phyloP scores from a whole-genome alignment of 2,888 invertebrate species.

The Parnassius orleans region DNA sequence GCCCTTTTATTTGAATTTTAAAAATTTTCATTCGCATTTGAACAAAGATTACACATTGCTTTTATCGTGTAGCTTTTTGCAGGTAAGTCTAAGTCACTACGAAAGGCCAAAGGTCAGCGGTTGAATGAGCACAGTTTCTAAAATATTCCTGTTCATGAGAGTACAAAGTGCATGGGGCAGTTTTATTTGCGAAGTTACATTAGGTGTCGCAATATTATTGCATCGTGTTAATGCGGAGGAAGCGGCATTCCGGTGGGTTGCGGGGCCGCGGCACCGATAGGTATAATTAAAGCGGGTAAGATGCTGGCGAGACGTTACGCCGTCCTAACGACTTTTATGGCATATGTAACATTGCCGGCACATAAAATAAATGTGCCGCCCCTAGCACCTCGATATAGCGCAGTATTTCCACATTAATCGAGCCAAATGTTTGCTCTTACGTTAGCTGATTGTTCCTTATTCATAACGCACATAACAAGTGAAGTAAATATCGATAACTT shows the following conservation, averaged over 20 bases:
- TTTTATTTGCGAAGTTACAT: constrained; percentile 48
- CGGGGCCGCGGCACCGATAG: constrained; percentile 50
- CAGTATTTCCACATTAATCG: constrained; percentile 74
- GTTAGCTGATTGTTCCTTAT: constrained; percentile 60
- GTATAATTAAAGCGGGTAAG: constrained; percentile 78
- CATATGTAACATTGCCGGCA: constrained; percentile 80
- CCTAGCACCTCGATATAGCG: constrained; percentile 68
- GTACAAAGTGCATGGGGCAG: constrained; percentile 20
- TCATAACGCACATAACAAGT: constrained; percentile 55
- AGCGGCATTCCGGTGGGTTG: constrained; percentile 39
- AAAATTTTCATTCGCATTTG: too few species aligned
- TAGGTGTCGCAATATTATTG: constrained; percentile 67
- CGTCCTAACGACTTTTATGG: constrained; percentile 80
- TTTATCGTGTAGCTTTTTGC: constrained; percentile 14
- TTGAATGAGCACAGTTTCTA: constrained; percentile 5
- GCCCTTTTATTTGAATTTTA: too few species aligned
- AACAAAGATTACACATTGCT: not conserved
- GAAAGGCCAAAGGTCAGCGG: too few species aligned
- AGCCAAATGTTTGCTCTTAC: constrained; percentile 73
- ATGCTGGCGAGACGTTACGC: constrained; percentile 78
- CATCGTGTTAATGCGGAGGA: constrained; percentile 63
- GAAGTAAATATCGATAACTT: constrained; percentile 55
- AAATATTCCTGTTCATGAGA: constrained; percentile 15
- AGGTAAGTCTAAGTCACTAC: constrained; percentile 12
- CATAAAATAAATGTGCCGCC: constrained; percentile 80